These are phyloP conservation scores for Leptinotarsa tumamoca DNA, from an alignment of 2,888 invertebrate genomes.

Conservation along the genomic window DNA sequence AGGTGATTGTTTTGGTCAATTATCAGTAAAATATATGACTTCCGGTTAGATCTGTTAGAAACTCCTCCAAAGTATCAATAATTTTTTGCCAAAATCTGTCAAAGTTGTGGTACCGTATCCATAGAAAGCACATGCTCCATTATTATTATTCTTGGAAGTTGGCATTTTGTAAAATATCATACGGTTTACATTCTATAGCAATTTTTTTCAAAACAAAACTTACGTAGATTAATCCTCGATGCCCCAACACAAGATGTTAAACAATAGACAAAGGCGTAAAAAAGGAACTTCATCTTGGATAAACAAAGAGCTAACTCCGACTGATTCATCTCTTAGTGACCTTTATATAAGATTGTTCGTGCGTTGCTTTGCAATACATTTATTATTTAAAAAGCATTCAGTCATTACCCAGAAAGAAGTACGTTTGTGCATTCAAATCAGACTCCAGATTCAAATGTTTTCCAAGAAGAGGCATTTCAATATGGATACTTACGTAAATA, in stretches of 20 bases:
- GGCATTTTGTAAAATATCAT: too few species aligned
- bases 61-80: too few species aligned
- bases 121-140: too few species aligned
- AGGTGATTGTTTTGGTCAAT: too few species aligned
- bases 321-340: not conserved
- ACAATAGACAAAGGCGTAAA: not conserved
- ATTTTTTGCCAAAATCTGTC: too few species aligned
- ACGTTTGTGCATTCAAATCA: not conserved
- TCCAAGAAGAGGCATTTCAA: not conserved
- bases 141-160: too few species aligned
- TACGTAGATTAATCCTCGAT: not conserved
- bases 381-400: not conserved
- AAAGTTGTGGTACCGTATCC: too few species aligned
- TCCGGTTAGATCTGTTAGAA: too few species aligned
- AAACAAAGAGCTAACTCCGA: not conserved
- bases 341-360: not conserved
- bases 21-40: too few species aligned
- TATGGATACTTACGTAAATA: too few species aligned
- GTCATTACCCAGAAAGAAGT: not conserved
- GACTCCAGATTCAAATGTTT: not conserved
- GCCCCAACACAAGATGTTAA: not conserved
- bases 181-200: not conserved
- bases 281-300: not conserved
- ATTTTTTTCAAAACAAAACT: not conserved
- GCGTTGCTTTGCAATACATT: not conserved